These are phyloP conservation scores for Blomia tropicalis DNA, from an alignment of 2,888 invertebrate species.

Conservation along the genomic window DNA sequence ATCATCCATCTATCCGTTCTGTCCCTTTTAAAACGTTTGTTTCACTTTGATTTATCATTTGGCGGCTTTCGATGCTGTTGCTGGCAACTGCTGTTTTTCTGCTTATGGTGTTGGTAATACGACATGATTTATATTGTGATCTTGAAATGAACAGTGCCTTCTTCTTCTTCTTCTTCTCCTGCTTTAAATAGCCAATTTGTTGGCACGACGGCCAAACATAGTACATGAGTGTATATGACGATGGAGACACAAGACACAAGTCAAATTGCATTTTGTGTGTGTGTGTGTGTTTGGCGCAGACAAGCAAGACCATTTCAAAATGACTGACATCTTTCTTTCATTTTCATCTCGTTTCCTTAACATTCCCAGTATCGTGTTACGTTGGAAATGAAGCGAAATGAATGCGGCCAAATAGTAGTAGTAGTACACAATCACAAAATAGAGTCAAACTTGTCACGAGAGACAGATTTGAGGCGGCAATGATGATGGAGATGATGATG, in stretches of 20 bases:
- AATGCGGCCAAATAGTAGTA: too few relatives aligned
- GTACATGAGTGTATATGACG: background rate
- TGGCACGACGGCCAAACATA: background rate
- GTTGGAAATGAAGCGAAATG: too few relatives aligned
- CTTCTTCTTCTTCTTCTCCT: too few relatives aligned
- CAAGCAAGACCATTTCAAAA: background rate
- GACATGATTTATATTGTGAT: slow-evolving; percentile 13
- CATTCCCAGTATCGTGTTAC: too few relatives aligned
- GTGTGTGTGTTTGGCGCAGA: background rate
- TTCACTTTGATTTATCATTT: background rate
- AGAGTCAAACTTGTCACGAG: background rate
- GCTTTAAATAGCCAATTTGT: slow-evolving; percentile 13
- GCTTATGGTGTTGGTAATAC: background rate
- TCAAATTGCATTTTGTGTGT: background rate
- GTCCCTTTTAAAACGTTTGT: too few relatives aligned
- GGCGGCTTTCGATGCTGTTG: too few relatives aligned
- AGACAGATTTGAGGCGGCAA: too few relatives aligned
- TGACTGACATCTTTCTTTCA: background rate
- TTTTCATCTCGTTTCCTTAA: background rate
- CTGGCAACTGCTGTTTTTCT: too few relatives aligned
- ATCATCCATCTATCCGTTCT: too few relatives aligned
- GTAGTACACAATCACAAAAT: too few relatives aligned
- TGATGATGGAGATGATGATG: slow-evolving; percentile 10
- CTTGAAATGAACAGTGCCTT: slow-evolving; percentile 12
- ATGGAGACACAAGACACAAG: background rate